phyloP scores from a whole-genome alignment of 2,888 invertebrate species.

The Synergus laeviventris region DNA sequence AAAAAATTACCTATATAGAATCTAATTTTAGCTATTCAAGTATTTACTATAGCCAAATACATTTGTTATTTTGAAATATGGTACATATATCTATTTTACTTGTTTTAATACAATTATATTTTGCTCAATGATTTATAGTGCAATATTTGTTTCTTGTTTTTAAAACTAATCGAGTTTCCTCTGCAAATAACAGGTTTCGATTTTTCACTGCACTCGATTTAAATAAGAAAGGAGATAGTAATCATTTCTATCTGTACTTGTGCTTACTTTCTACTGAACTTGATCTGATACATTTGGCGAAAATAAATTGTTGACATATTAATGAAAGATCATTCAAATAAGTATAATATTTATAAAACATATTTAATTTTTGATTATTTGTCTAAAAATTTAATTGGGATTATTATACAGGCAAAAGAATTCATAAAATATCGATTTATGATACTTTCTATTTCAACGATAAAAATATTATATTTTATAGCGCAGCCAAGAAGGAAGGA shows the following conservation, averaged over 20 bases:
- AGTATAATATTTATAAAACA: neutral
- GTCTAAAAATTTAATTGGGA: neutral
- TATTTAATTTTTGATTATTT: no score
- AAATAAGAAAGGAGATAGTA: neutral
- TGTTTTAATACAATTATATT: no score
- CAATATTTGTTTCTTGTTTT: neutral
- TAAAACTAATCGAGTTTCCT: neutral
- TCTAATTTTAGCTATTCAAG: no score
- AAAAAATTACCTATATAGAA: no score
- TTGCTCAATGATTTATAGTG: neutral
- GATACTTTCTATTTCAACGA: neutral
- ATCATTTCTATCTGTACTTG: neutral
- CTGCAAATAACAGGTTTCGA: slow-evolving; percentile 1
- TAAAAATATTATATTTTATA: slow-evolving; percentile 39
- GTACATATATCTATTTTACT: no score
- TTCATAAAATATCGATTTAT: neutral
- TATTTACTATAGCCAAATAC: no score
- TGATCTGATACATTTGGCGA: neutral
- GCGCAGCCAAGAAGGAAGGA: slow-evolving; percentile 55
- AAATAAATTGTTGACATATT: neutral
- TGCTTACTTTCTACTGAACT: slow-evolving; percentile 3
- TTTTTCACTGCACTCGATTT: slow-evolving; percentile 3
- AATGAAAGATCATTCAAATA: neutral
- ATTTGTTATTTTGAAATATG: no score
- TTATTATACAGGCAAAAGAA: neutral